Conservation (phyloP, 2,888 invertebrate genomes). For the Eupithecia vulgata region DNA sequence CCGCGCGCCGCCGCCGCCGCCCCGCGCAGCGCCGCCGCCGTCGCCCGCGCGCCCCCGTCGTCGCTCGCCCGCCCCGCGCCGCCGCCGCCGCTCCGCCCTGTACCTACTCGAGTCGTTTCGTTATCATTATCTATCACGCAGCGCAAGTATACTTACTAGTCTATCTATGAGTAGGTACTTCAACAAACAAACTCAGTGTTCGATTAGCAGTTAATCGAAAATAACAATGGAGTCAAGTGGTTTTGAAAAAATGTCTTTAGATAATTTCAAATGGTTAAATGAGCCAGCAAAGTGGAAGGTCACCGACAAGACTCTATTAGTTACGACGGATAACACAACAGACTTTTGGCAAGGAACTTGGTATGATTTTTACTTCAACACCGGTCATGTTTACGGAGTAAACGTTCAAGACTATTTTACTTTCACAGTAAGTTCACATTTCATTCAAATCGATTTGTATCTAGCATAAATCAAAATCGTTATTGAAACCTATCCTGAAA, state of each 20-base stretch:
- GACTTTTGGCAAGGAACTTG: constrained; percentile 75
- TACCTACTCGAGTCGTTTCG: no score
- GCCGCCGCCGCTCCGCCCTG: no score
- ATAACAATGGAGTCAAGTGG: constrained; percentile 26
- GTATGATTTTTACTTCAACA: constrained; percentile 63
- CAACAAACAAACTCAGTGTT: background rate
- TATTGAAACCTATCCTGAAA: background rate
- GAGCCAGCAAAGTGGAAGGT: constrained; percentile 62
- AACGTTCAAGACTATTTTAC: constrained; percentile 64
- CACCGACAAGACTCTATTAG: constrained; percentile 48
- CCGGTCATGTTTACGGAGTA: constrained; percentile 67
- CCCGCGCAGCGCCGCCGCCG: no score
- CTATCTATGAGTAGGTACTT: background rate
- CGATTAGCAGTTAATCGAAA: background rate
- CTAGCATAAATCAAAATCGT: no score
- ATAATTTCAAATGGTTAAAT: constrained; percentile 67
- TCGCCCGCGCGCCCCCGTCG: no score
- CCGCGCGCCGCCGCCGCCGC: no score
- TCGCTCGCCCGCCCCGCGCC: no score
- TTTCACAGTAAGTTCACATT: constrained; percentile 55
- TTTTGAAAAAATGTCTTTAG: constrained; percentile 35
- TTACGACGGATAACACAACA: constrained; percentile 63
- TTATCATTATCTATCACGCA: no score
- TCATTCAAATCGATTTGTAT: background rate
- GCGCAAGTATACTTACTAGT: no score